Percentiles rank a stretch among this genome's conserved stretches.
phyloP scores from a whole-genome alignment of 2,113 vertebrate species.

The Leuciscus idus region DNA sequence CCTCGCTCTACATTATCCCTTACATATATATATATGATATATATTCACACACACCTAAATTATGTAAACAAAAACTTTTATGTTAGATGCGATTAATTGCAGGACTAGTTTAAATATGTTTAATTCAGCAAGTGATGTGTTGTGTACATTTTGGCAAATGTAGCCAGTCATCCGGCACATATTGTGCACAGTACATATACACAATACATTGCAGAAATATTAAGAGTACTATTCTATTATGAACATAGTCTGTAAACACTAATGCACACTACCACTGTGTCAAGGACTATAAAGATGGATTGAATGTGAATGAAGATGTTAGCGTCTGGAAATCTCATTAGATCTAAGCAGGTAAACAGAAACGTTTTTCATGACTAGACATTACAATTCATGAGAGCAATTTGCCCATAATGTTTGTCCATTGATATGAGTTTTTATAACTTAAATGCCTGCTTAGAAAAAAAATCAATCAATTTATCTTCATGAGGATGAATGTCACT shows the following conservation, averaged over 20 bases:
- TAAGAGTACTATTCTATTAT: not conserved
- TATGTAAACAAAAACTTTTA: too few relatives aligned
- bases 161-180: not conserved
- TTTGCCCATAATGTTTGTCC: conserved; percentile 19
- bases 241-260: not conserved
- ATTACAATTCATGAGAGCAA: conserved; percentile 19
- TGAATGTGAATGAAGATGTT: conserved; percentile 15
- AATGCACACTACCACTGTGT: not conserved
- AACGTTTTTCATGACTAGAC: not conserved
- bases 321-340: conserved; percentile 28
- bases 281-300: not conserved
- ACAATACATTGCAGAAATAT: not conserved
- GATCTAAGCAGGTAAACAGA: not conserved
- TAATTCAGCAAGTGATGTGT: too few relatives aligned
- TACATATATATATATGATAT: too few relatives aligned
- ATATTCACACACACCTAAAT: too few relatives aligned
- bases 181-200: not conserved
- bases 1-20: too few relatives aligned
- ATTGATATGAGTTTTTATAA: conserved; percentile 31
- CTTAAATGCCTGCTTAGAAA: conserved; percentile 8
- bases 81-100: too few relatives aligned
- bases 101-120: too few relatives aligned
- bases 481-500: conserved; percentile 23
- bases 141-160: not conserved
- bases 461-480: not conserved